A percentile compares a stretch with the other conserved stretches of the same genome.
Evolutionary conservation across 2,888 invertebrate species (phyloP).

Genomic region (Callosobruchus maculatus): DNA sequence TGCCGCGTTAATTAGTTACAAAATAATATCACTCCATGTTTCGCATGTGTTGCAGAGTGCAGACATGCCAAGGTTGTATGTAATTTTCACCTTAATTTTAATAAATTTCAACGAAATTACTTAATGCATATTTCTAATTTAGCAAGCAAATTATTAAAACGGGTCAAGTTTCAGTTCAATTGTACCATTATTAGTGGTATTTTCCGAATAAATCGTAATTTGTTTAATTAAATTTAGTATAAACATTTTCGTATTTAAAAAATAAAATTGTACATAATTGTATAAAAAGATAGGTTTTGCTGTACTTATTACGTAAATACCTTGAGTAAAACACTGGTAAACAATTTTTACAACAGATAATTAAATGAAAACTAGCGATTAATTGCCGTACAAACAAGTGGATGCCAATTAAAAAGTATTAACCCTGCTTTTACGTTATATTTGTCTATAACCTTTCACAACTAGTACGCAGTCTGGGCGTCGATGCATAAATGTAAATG

Average conservation of each 20-base stretch:
- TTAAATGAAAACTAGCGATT: not conserved
- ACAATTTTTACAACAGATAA: constrained; percentile 7
- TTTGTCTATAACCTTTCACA: not conserved
- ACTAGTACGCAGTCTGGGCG: not conserved
- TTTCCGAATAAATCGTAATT: not conserved
- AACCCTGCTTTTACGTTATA: not conserved
- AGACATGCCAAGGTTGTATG: not conserved
- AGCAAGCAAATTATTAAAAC: not conserved
- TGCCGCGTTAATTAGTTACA: not conserved
- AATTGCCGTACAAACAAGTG: not conserved
- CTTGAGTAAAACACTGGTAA: constrained; percentile 6
- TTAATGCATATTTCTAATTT: not conserved
- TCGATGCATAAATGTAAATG: too few relatives aligned
- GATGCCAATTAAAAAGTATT: not conserved
- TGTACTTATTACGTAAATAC: constrained; percentile 2
- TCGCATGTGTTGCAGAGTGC: not conserved
- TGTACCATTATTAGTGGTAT: not conserved
- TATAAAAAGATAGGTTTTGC: not conserved
- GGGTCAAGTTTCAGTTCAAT: not conserved
- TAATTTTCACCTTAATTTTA: not conserved
- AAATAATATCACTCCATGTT: not conserved
- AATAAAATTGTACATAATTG: not conserved
- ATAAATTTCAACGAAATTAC: not conserved
- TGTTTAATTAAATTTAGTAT: not conserved
- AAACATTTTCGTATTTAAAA: not conserved